Base-by-base conservation (phyloP, 2,888 invertebrate genomes). In the Amiota minor region DNA sequence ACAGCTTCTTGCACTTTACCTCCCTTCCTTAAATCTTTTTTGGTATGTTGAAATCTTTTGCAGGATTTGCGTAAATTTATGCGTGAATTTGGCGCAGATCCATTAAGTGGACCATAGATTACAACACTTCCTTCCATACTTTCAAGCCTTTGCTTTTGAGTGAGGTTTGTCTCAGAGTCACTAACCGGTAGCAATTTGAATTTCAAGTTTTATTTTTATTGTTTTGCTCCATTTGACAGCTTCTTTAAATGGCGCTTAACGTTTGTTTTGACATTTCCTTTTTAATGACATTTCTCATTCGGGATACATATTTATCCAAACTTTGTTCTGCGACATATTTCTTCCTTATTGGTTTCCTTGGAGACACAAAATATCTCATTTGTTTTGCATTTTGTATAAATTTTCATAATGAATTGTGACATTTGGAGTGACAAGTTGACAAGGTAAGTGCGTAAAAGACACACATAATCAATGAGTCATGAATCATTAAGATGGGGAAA, bases 41-140 rank as follows among this genome's bases (percentile, higher is more conserved):
- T 50, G 47, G 20, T 61, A 35, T 47, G 18, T 14, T 53, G 53
- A 23, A n/a, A 14, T 23, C 62, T 62, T 23, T 62, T 23, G 23
- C 62, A 62, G 62, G 62, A 77, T 79, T 47, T 76, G 78, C 65
- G 73, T 81, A 75, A 81, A 82, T 82, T 82, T 82, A 82, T 86
- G 87, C 86, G 88, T 86, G 83, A 87, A 85, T 82, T 87, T 87
- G 81, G 82, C 86, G 82, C 86, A 87, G 85, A 87, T 87, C 86
- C 87, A 87, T 87, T 87, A 87, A 86, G 82, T 79, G 79, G 81
- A 77, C 81, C 81, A 80, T 84, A 85, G 83, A 84, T 84, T 84
- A 85, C 76, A 53, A 50, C 67, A 68, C 71, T 67, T 35, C 74
- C 73, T 75, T 76, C 14, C 35, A 35, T 35, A 35, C 35, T 35